Percentiles rank a stretch among this genome's conserved stretches.
Conservation (phyloP, 2,888 invertebrate genomes). For the Drosophila multiciliata region DNA sequence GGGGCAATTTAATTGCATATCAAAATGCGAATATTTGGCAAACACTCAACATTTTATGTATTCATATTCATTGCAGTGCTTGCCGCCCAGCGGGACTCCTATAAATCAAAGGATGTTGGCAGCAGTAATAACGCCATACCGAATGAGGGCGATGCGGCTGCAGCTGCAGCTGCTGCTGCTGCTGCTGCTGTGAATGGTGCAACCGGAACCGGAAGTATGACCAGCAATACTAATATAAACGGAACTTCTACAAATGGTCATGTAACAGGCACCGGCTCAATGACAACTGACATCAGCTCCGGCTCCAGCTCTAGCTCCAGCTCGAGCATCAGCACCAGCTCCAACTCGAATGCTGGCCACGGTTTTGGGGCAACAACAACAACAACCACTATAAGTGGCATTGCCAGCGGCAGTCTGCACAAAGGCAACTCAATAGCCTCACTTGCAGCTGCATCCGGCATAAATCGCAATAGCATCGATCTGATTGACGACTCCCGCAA, state of each 20-base stretch:
- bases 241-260: constrained; percentile 70
- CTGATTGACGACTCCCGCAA: constrained; percentile 86
- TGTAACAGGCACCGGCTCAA: constrained; percentile 30
- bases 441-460: constrained; percentile 56
- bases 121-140: constrained; percentile 79
- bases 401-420: constrained; percentile 69
- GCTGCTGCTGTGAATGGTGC: constrained; percentile 50
- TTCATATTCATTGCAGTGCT: constrained; percentile 65
- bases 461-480: constrained; percentile 82
- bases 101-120: constrained; percentile 82
- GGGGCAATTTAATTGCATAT: constrained; percentile 5
- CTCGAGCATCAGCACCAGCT: constrained; percentile 26
- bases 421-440: constrained; percentile 61
- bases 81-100: constrained; percentile 84
- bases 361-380: constrained; percentile 23
- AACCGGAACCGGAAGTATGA: constrained; percentile 62
- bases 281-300: constrained; percentile 66
- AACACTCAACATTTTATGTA: background rate
- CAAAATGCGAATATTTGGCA: constrained; percentile 6
- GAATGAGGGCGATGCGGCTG: constrained; percentile 52
- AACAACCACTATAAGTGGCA: constrained; percentile 45
- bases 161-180: constrained; percentile 18
- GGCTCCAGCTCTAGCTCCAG: constrained; percentile 26
- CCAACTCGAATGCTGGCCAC: constrained; percentile 21
- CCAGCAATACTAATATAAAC: constrained; percentile 48